These are phyloP conservation scores for Dryas iulia DNA, from an alignment of 1,140 invertebrate species.

Conservation along the genomic window DNA sequence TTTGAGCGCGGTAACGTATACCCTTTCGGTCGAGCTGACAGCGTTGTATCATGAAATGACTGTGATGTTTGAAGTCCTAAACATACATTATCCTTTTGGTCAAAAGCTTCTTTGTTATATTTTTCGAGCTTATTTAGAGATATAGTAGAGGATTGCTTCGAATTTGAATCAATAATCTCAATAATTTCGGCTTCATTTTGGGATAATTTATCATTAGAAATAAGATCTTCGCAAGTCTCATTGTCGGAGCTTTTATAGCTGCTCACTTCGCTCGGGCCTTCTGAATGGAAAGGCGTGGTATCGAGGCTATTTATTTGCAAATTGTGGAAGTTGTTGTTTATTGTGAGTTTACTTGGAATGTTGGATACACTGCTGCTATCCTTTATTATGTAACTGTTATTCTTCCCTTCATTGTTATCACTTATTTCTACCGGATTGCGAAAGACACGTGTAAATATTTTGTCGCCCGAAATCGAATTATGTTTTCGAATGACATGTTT, in stretches of 20 bases:
- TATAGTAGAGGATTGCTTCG: constrained; percentile 27
- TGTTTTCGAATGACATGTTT: constrained; percentile 65
- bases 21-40: constrained; percentile 36
- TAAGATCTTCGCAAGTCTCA: constrained; percentile 58
- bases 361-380: constrained; percentile 54
- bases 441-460: constrained; percentile 72
- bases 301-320: constrained; percentile 63
- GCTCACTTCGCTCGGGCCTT: constrained; percentile 68
- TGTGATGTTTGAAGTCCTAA: constrained; percentile 61
- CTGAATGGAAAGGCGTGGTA: constrained; percentile 63
- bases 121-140: constrained; percentile 40
- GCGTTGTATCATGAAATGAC: constrained; percentile 55
- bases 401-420: constrained; percentile 30
- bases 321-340: constrained; percentile 54
- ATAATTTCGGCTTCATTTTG: constrained; percentile 26
- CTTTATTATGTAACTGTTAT: constrained; percentile 45
- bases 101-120: constrained; percentile 36
- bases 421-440: constrained; percentile 39
- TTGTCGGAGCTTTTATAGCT: constrained; percentile 80
- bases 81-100: constrained; percentile 23
- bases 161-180: constrained; percentile 23
- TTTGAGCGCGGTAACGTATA: constrained; percentile 54
- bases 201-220: constrained; percentile 33
- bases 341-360: constrained; percentile 68
- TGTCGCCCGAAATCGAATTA: constrained; percentile 71